Evolutionary conservation across 2,888 invertebrate genomes (phyloP).

Genomic region (Nephrotoma flavescens): DNA sequence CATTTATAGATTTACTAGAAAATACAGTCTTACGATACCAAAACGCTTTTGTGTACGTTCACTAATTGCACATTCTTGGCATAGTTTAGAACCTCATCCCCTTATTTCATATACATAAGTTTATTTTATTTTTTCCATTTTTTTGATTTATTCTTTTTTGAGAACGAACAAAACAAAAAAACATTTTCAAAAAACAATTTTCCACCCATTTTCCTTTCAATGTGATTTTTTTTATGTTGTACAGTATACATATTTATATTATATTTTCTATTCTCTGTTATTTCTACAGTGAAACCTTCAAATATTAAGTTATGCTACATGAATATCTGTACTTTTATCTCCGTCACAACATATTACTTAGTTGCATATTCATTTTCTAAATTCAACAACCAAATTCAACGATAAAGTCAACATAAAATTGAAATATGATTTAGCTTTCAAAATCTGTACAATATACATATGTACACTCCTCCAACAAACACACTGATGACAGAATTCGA

Average conservation of each 20-base stretch:
- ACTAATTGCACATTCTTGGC: conserved; percentile 96
- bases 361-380: neutral
- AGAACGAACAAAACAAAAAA: neutral
- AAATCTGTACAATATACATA: neutral
- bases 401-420: neutral
- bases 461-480: neutral
- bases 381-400: neutral
- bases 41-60: conserved; percentile 32
- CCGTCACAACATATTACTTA: no score
- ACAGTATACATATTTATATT: neutral
- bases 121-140: neutral
- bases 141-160: neutral
- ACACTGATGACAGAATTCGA: neutral
- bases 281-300: neutral
- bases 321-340: neutral
- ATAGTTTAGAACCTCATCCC: conserved; percentile 73
- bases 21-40: conserved; percentile 7
- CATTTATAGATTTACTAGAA: neutral
- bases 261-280: neutral
- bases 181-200: conserved; percentile 1
- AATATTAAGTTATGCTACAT: neutral
- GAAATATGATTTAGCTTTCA: neutral
- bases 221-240: neutral
- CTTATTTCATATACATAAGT: conserved; percentile 19
- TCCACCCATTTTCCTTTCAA: conserved; percentile 3